phyloP scores from a whole-genome alignment of 2,797 vertebrate species.

The Eulemur mongoz region DNA sequence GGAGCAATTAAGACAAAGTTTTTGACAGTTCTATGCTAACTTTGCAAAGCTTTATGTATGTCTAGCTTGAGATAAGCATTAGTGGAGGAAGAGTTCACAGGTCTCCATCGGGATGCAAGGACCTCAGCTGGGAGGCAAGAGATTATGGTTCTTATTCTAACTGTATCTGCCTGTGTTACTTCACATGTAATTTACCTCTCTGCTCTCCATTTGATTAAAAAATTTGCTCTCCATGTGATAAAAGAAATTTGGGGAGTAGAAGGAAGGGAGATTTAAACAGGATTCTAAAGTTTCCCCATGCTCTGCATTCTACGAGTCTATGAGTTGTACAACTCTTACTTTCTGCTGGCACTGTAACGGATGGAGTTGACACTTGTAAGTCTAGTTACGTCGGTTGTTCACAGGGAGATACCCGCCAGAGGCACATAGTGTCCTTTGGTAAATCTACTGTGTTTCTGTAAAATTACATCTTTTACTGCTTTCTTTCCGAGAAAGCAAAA shows the following conservation, averaged over 20 bases:
- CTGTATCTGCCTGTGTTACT: background rate
- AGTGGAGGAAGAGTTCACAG: background rate
- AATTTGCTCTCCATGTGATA: background rate
- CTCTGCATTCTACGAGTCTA: background rate
- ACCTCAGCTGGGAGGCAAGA: background rate
- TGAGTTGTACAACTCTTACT: background rate
- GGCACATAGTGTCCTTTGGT: background rate
- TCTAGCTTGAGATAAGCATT: background rate
- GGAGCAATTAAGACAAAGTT: background rate
- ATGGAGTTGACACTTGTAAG: background rate
- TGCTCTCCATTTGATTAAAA: background rate
- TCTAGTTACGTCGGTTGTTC: background rate
- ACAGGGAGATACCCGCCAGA: background rate
- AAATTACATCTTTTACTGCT: conserved; percentile 25
- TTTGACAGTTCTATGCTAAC: background rate
- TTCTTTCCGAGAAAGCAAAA: conserved; percentile 38
- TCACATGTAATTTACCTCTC: background rate
- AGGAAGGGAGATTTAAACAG: background rate
- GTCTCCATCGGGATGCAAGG: background rate
- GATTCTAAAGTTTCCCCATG: background rate
- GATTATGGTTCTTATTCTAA: background rate
- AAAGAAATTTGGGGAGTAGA: background rate
- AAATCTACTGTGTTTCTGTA: background rate
- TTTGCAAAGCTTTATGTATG: background rate
- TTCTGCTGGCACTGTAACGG: background rate